These are phyloP conservation scores for Drosophila ohnishii DNA, from an alignment of 1,140 invertebrate genomes.

Conservation along the genomic window DNA sequence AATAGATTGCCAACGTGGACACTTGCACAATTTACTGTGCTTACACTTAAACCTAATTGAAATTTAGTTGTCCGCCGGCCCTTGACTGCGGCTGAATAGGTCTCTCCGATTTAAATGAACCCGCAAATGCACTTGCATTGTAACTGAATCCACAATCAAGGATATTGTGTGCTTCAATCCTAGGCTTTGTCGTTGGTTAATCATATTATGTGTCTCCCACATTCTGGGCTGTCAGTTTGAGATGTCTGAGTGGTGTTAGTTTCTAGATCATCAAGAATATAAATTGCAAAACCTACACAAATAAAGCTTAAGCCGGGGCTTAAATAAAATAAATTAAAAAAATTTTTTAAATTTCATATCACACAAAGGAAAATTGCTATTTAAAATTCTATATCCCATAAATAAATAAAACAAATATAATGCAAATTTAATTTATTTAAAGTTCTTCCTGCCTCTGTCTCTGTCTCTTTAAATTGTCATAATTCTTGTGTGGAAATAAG, in stretches of 20 bases:
- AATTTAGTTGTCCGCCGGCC: constrained; percentile 64
- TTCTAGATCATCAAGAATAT: background rate
- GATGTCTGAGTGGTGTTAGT: background rate
- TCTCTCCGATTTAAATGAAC: constrained; percentile 35
- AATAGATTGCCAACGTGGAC: constrained; percentile 58
- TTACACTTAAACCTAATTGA: constrained; percentile 72
- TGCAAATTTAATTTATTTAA: constrained; percentile 29
- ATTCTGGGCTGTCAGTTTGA: background rate
- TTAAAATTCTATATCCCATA: background rate
- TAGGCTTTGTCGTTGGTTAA: constrained; percentile 28
- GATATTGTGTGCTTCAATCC: constrained; percentile 15
- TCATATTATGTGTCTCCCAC: constrained; percentile 17
- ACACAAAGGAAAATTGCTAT: background rate
- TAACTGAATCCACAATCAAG: constrained; percentile 39
- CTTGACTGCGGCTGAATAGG: background rate
- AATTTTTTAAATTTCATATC: too few relatives aligned
- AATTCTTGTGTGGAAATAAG: constrained; percentile 21
- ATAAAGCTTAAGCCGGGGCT: background rate
- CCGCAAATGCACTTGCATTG: constrained; percentile 22
- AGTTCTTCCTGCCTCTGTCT: background rate
- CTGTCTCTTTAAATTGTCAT: constrained; percentile 18
- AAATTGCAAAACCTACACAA: background rate
- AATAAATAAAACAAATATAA: constrained; percentile 2
- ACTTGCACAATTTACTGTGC: constrained; percentile 58
- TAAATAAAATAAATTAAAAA: background rate